Base-by-base conservation (phyloP, 2,797 vertebrate species). In the Trachops cirrhosus region DNA sequence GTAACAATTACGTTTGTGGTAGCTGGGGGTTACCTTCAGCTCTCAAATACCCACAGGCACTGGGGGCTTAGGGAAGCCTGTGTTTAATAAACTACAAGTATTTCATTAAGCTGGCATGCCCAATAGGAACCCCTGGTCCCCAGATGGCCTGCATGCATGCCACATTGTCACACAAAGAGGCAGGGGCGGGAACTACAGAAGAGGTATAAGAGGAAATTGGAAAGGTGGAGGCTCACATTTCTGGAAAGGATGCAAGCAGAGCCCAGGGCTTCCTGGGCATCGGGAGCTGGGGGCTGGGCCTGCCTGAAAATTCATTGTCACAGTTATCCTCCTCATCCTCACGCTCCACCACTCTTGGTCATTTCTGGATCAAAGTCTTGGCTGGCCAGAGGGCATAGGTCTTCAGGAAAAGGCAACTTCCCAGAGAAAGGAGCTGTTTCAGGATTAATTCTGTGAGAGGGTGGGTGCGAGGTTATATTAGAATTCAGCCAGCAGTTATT, bases 1-100 rank as follows among this genome's bases (percentile, higher is more conserved):
- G 95, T 95, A 97, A 89, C 93, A 94, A 97, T 97, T 94, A 95
- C 16, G 0, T 87, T 74, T 93, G 97, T 95, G 88, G 97, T 96
- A 96, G 94, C 93, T 96, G 16, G 0, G 54, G 77, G 97, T 96
- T 95, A 85, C 95, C 95, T 95, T 95, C 75, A 39, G 86, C 92
- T 94, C 95, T 95, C 88, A 67, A 97, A 98, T 98, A 97, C 96
- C 95, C 97, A 96, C 50, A 96, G 96, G 95, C 95, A 41, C 97
- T 79, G 1, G 3, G 93, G 97, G 97, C 97, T 98, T 98, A 98
- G 94, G 94, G 74, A 75, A 95, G 90, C 91, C 97, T 96, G 97
- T 83, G 73, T 96, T 95, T 97, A 97, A 98, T 98, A 97, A 98
- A 96, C 92, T 82, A 50, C 80, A 95, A 93, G 91, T 91, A 96